Percentiles rank a stretch among this genome's conserved stretches.
phyloP scores from a whole-genome alignment of 2,888 invertebrate species.

The Cephus pulcher region DNA sequence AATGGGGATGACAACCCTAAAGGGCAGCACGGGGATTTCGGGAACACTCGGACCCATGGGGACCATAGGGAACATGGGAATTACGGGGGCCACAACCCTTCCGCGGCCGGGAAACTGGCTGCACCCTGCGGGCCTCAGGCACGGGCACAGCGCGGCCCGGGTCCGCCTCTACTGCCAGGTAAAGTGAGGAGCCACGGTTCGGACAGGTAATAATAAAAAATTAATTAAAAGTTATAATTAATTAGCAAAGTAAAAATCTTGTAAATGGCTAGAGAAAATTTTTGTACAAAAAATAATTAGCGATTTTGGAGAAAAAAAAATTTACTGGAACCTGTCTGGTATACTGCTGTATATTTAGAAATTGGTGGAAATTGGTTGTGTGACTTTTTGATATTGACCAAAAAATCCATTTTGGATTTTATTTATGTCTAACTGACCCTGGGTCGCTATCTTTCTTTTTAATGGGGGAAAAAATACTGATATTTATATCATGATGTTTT shows the following conservation, averaged over 20 bases:
- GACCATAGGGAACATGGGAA: constrained; percentile 68
- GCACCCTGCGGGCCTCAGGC: constrained; percentile 92
- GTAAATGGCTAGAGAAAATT: no score
- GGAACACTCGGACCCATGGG: constrained; percentile 70
- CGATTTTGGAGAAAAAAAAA: no score
- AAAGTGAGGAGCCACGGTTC: constrained; percentile 73
- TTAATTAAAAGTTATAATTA: no score
- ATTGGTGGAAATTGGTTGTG: constrained; percentile 17
- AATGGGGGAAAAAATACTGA: neutral
- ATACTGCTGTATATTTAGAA: constrained; percentile 17
- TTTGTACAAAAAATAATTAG: no score
- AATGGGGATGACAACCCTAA: constrained; percentile 62
- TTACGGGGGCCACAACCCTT: constrained; percentile 65
- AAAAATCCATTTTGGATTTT: neutral
- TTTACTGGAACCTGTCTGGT: no score
- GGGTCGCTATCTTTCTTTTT: neutral
- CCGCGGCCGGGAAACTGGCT: constrained; percentile 90
- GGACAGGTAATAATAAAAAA: constrained; percentile 62
- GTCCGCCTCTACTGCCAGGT: constrained; percentile 81
- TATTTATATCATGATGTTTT: neutral
- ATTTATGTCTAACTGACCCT: neutral
- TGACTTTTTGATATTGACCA: neutral
- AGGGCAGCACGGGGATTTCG: constrained; percentile 73
- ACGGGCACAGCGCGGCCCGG: constrained; percentile 81
- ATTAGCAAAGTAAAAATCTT: no score